Evolutionary conservation across 1,140 invertebrate species (phyloP).

Genomic region (Cyclargus thomasi): DNA sequence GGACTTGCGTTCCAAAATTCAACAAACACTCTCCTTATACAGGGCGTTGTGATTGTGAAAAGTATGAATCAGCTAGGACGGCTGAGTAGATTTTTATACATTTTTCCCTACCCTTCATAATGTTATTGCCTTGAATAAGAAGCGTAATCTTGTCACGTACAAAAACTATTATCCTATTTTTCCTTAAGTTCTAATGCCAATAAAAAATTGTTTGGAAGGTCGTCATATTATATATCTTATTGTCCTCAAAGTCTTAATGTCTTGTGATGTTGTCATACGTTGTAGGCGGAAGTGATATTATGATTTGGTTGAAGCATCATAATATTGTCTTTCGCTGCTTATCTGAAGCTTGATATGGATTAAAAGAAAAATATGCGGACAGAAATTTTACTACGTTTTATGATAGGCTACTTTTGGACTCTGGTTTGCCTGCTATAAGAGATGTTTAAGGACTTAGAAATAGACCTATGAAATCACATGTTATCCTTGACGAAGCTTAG

Average conservation of each 20-base stretch:
- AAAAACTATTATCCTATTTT: slow-evolving; percentile 1
- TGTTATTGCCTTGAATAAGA: slow-evolving; percentile 1
- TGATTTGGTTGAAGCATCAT: no score
- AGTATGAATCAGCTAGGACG: background rate
- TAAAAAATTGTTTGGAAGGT: background rate
- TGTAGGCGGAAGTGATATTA: no score
- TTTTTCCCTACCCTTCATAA: slow-evolving; percentile 1
- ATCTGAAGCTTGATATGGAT: no score
- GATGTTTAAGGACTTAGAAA: no score
- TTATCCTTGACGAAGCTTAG: no score
- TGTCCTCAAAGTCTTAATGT: background rate
- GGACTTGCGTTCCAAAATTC: background rate
- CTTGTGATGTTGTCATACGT: background rate
- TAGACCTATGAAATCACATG: no score
- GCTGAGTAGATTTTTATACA: slow-evolving; percentile 3
- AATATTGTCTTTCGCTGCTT: no score
- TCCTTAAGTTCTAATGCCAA: background rate
- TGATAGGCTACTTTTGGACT: no score
- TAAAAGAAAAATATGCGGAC: no score
- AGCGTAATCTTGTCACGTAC: background rate
- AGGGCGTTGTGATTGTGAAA: background rate
- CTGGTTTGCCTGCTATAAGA: no score
- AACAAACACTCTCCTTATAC: background rate
- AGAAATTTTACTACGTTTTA: no score
- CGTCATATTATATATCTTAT: background rate